phyloP scores from a whole-genome alignment of 2,113 vertebrate species.

The Antennarius striatus region DNA sequence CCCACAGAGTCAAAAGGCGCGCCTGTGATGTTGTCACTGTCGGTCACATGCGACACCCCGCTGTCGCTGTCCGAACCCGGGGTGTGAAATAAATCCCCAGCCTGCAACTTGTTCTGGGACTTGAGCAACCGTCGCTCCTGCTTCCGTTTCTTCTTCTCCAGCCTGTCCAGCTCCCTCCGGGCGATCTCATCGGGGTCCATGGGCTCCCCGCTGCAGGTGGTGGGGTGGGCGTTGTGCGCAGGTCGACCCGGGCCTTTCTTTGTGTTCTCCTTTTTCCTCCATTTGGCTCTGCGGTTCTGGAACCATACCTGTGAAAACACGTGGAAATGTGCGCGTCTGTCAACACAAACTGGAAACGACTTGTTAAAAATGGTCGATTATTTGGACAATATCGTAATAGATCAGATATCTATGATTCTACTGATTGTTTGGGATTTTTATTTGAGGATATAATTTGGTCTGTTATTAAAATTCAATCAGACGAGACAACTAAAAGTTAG shows the following conservation, averaged over 20 bases:
- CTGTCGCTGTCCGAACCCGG: conserved; percentile 98
- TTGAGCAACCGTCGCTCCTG: conserved; percentile 94
- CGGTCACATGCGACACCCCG: conserved; percentile 86
- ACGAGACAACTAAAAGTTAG: conserved; percentile 2
- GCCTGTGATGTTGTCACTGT: conserved; percentile 74
- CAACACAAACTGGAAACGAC: conserved; percentile 14
- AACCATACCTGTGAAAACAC: conserved; percentile 90
- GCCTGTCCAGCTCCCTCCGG: conserved; percentile 90
- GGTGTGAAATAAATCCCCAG: conserved; percentile 89
- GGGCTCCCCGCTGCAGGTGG: conserved; percentile 97
- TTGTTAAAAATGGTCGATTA: neutral
- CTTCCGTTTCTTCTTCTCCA: conserved; percentile 97
- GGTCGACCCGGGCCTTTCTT: conserved; percentile 97
- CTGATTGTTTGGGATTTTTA: conserved; percentile 1
- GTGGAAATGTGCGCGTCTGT: conserved; percentile 7
- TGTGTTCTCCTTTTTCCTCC: conserved; percentile 99
- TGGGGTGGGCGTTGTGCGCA: conserved; percentile 97
- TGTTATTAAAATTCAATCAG: conserved; percentile 13
- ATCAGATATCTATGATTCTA: conserved; percentile 3
- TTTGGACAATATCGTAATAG: conserved; percentile 40
- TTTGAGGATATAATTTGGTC: conserved; percentile 34
- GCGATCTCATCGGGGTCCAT: conserved; percentile 99
- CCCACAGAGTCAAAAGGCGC: conserved; percentile 60
- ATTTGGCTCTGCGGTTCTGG: conserved; percentile 98
- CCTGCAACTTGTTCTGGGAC: conserved; percentile 86